Conservation (phyloP, 2,888 invertebrate species). For the Aporophyla lueneburgensis region DNA sequence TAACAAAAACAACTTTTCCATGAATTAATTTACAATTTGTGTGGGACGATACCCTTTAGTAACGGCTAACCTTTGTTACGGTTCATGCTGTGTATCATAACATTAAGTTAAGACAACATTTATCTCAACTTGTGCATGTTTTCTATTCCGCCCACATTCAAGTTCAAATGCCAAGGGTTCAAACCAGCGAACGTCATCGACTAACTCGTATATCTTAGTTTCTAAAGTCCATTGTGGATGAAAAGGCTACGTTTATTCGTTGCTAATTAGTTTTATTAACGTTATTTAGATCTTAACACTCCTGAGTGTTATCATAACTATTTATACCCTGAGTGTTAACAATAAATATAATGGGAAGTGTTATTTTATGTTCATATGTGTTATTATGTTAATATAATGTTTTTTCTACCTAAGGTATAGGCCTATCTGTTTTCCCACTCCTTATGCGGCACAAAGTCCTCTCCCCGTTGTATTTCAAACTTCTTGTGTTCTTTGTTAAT, state of each 20-base stretch:
- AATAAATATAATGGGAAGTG: no score
- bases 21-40: slow-evolving; percentile 37
- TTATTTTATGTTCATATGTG: no score
- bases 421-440: no score
- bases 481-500: no score
- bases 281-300: background rate
- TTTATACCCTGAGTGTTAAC: no score
- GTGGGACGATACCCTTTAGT: slow-evolving; percentile 20
- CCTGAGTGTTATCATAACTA: no score
- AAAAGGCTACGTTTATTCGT: slow-evolving; percentile 1
- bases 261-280: background rate
- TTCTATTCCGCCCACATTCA: slow-evolving; percentile 44
- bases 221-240: slow-evolving; percentile 15
- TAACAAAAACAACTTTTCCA: slow-evolving; percentile 13
- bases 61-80: slow-evolving; percentile 35
- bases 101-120: slow-evolving; percentile 36
- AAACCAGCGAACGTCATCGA: slow-evolving; percentile 5
- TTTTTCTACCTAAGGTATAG: no score
- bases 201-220: slow-evolving; percentile 6
- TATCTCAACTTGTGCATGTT: slow-evolving; percentile 17
- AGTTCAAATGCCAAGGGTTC: slow-evolving; percentile 33
- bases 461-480: no score
- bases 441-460: no score
- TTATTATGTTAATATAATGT: no score
- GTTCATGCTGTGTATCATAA: slow-evolving; percentile 34